Base-by-base conservation (phyloP, 2,888 invertebrate species). In the Heliconius erato region DNA sequence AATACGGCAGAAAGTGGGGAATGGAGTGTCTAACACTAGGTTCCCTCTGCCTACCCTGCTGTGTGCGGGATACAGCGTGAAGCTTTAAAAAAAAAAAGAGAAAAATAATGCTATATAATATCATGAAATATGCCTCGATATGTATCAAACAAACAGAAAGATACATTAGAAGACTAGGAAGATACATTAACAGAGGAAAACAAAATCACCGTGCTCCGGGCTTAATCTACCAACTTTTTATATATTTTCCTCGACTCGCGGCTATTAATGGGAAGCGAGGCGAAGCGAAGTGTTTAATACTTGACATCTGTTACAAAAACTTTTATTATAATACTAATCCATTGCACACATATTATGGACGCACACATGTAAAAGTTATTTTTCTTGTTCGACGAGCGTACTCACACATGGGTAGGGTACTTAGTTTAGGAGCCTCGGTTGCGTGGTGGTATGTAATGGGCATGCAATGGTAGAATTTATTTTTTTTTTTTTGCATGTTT, bases 271-370 rank as follows among this genome's bases (percentile, higher is more conserved):
- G 93, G 93, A 92, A 92, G 54, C 54, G 54, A 54, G 23, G 54
- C 54, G 54, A 54, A 54, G 54, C 54, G 90, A 92, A 92, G 92
- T 95, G 95, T 95, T 96, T 96, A 96, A 96, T 96, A 96, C 95
- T 94, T 94, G 95, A 95, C 95, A 96, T 95, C 95, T 96, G 95
- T 95, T 95, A 93, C 95, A 95, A 95, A 96, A 96, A 96, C 95
- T 96, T 96, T 96, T 96, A 96, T 96, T 95, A 95, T 95, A 95
- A 96, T 91, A 93, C 94, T 96, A 95, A 96, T 96, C 95, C 95
- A 94, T 95, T 95, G 95, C 95, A 95, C 91, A 92, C 92, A 90
- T 87, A 87, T n/a, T 84, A 82, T 85, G 9, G 23, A 88, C 87
- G 84, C 89, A 89, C 90, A 91, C 86, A 87, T 84, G 86, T 81